A percentile compares a stretch with the other conserved stretches of the same genome.
Conservation (phyloP, 2,113 vertebrate genomes). For the Thymallus thymallus region DNA sequence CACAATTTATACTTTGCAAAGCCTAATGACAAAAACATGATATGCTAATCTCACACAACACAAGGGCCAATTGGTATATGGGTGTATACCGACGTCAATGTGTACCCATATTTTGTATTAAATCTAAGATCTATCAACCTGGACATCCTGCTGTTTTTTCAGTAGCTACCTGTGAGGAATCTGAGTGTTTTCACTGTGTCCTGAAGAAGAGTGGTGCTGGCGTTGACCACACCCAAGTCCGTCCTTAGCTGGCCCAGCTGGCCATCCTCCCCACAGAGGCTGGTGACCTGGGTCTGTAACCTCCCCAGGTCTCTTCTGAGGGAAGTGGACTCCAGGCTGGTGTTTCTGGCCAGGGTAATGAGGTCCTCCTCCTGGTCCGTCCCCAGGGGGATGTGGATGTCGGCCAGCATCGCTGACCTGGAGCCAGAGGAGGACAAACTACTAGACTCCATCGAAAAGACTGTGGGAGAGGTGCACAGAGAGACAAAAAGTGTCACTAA, state of each 20-base stretch:
- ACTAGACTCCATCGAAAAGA: too few species aligned
- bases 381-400: not conserved
- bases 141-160: too few species aligned
- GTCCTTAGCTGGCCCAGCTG: conserved; percentile 36
- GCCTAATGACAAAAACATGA: too few species aligned
- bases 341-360: conserved; percentile 37
- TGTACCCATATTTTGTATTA: too few species aligned
- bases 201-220: conserved; percentile 43
- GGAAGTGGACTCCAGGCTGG: conserved; percentile 32
- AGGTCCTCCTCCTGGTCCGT: conserved; percentile 4
- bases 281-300: conserved; percentile 47
- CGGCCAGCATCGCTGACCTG: not conserved
- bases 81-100: too few species aligned
- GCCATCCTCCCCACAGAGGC: conserved; percentile 45
- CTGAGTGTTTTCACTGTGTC: conserved; percentile 38
- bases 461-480: too few species aligned
- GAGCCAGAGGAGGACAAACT: not conserved
- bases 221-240: conserved; percentile 46
- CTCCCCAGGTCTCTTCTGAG: conserved; percentile 21
- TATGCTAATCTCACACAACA: too few species aligned
- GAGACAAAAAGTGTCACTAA: too few species aligned
- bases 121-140: too few species aligned
- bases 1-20: too few species aligned
- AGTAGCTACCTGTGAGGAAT: conserved; percentile 40
- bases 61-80: too few species aligned